Evolutionary conservation across 92 coral and sea anemone species (phyloP).

Genomic region (Scolanthus callimorphus): DNA sequence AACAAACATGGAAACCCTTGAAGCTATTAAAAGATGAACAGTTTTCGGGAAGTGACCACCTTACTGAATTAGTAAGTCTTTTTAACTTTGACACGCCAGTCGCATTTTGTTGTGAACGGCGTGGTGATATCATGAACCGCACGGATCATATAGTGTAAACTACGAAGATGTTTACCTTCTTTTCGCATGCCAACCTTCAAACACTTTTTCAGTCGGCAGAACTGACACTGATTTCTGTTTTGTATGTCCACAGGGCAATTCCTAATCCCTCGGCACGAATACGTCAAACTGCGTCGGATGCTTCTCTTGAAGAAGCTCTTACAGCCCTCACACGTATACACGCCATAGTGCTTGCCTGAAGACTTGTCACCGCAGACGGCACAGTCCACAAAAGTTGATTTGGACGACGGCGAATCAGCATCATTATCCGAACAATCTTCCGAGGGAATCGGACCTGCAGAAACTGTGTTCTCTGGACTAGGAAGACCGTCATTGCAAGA

Average conservation of each 20-base stretch:
- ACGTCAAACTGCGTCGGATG: constrained; percentile 79
- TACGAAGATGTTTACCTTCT: no score
- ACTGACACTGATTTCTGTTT: constrained; percentile 97
- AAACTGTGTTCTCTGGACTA: background rate
- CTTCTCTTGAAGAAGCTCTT: constrained; percentile 96
- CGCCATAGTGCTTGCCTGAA: constrained; percentile 97
- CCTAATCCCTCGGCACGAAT: constrained; percentile 86
- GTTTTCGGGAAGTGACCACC: no score
- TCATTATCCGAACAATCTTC: constrained; percentile 36
- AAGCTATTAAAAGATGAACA: no score
- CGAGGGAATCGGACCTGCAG: background rate
- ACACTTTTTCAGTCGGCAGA: constrained; percentile 89
- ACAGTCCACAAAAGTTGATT: constrained; percentile 61
- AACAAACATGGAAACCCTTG: no score
- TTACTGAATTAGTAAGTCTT: no score
- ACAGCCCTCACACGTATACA: constrained; percentile 97
- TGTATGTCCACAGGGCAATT: constrained; percentile 94
- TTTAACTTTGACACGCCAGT: no score
- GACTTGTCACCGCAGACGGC: constrained; percentile 96
- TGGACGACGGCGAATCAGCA: constrained; percentile 12
- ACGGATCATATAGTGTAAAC: no score
- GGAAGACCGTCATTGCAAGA: constrained; percentile 19
- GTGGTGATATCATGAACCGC: no score
- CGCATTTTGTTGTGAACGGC: no score
- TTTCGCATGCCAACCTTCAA: constrained; percentile 96